Evolutionary conservation across 1,140 invertebrate genomes (phyloP).

Genomic region (Zaprionus davidi): DNA sequence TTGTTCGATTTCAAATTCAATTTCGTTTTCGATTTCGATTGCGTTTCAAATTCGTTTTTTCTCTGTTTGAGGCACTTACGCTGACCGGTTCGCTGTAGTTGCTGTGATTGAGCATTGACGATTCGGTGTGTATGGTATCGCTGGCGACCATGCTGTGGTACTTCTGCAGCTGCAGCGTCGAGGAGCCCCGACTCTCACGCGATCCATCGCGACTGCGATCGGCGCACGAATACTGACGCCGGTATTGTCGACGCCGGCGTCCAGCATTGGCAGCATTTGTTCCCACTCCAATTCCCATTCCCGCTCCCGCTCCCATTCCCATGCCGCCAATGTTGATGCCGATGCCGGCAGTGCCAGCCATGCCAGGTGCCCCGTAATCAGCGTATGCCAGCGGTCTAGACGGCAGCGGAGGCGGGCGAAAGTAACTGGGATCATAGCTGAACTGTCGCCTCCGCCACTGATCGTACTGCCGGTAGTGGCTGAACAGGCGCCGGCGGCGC

Average conservation of each 20-base stretch:
- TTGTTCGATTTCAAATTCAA: constrained; percentile 18
- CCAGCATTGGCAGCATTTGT: constrained; percentile 53
- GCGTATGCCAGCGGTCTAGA: constrained; percentile 70
- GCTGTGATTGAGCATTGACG: constrained; percentile 74
- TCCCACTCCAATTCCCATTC: constrained; percentile 30
- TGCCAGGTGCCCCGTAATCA: constrained; percentile 62
- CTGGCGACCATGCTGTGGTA: constrained; percentile 76
- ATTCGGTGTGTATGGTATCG: constrained; percentile 77
- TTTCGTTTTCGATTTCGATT: constrained; percentile 16
- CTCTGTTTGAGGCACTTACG: constrained; percentile 61
- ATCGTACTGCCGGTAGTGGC: constrained; percentile 82
- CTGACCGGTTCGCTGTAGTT: constrained; percentile 79
- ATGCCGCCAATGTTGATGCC: constrained; percentile 35
- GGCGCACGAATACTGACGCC: constrained; percentile 79
- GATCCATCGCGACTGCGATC: constrained; percentile 80
- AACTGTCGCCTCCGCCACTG: constrained; percentile 82
- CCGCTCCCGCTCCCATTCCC: constrained; percentile 17
- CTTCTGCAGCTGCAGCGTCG: constrained; percentile 61
- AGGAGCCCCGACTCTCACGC: constrained; percentile 77
- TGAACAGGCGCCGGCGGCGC: constrained; percentile 76
- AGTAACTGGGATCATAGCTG: constrained; percentile 83
- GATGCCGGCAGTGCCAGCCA: constrained; percentile 50
- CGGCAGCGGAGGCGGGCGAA: constrained; percentile 76
- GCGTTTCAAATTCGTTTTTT: constrained; percentile 14
- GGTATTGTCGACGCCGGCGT: constrained; percentile 75